phyloP scores from a whole-genome alignment of 2,888 invertebrate species.

The Parnassius apollo region DNA sequence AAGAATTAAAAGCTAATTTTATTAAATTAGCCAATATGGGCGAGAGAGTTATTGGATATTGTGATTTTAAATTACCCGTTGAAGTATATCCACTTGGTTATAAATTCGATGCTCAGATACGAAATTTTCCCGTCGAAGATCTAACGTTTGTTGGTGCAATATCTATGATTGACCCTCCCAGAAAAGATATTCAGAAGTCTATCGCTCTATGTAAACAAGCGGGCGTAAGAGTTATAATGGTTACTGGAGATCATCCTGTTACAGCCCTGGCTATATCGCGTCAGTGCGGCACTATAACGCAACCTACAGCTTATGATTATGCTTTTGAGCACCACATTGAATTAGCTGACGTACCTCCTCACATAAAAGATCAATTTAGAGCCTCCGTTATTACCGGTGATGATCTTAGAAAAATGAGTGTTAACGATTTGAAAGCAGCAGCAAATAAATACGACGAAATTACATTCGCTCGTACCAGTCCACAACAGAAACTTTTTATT shows the following conservation, averaged over 20 bases:
- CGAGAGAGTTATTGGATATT: constrained; percentile 92
- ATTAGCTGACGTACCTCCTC: constrained; percentile 69
- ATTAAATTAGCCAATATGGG: constrained; percentile 91
- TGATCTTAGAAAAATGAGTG: constrained; percentile 81
- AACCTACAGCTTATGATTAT: constrained; percentile 85
- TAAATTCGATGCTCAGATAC: constrained; percentile 79
- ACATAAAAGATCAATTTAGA: constrained; percentile 65
- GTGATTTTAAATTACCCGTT: constrained; percentile 84
- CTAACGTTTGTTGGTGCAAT: constrained; percentile 83
- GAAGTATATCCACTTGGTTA: constrained; percentile 74
- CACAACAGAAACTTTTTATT: constrained; percentile 85
- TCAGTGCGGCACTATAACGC: constrained; percentile 83
- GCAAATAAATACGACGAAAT: constrained; percentile 84
- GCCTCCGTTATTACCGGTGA: constrained; percentile 71
- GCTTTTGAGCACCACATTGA: constrained; percentile 82
- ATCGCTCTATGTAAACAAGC: constrained; percentile 85
- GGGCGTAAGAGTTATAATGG: constrained; percentile 87
- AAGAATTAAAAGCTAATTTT: constrained; percentile 84
- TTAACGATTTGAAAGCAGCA: constrained; percentile 78
- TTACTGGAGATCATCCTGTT: constrained; percentile 87
- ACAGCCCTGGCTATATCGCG: constrained; percentile 88
- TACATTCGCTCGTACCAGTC: constrained; percentile 87
- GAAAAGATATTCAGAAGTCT: constrained; percentile 84
- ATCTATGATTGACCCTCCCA: constrained; percentile 87
- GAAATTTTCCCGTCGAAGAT: constrained; percentile 84